Conservation (phyloP, 1,140 invertebrate species). For the Sinella curviseta region DNA sequence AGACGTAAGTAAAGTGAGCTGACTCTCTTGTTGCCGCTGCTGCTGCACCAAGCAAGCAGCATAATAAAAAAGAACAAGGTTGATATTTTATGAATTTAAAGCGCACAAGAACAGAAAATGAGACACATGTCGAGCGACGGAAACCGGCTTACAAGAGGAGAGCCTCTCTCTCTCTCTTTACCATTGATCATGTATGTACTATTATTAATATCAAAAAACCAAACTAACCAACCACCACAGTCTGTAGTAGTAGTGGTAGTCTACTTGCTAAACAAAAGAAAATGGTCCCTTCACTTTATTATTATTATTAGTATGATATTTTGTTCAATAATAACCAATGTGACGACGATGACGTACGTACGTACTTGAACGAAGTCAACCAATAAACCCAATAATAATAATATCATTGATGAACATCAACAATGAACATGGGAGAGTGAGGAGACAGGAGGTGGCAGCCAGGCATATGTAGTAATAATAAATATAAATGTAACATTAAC, state of each 20-base stretch:
- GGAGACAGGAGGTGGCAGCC: neutral
- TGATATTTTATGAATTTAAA: conserved; percentile 12
- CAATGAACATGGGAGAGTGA: neutral
- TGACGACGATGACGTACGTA: neutral
- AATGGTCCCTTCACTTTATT: neutral
- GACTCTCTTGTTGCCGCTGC: too few relatives aligned
- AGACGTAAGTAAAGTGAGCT: neutral
- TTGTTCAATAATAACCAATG: too few relatives aligned
- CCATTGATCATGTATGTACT: neutral
- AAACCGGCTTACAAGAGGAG: conserved; percentile 13
- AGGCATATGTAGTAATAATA: neutral
- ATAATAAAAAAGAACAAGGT: conserved; percentile 7
- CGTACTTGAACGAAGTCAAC: neutral
- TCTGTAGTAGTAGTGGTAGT: too few relatives aligned
- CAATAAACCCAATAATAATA: conserved; percentile 20
- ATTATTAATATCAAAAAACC: neutral
- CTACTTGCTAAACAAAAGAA: neutral
- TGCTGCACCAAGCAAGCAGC: too few relatives aligned
- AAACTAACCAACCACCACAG: too few relatives aligned
- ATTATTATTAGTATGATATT: neutral
- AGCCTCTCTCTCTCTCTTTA: neutral
- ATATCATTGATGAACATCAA: neutral
- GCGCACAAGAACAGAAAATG: neutral
- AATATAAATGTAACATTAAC: too few relatives aligned
- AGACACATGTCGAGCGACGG: conserved; percentile 26